Evolutionary conservation across 2,797 vertebrate species (phyloP).

Genomic region (Myiothlypis coronata): DNA sequence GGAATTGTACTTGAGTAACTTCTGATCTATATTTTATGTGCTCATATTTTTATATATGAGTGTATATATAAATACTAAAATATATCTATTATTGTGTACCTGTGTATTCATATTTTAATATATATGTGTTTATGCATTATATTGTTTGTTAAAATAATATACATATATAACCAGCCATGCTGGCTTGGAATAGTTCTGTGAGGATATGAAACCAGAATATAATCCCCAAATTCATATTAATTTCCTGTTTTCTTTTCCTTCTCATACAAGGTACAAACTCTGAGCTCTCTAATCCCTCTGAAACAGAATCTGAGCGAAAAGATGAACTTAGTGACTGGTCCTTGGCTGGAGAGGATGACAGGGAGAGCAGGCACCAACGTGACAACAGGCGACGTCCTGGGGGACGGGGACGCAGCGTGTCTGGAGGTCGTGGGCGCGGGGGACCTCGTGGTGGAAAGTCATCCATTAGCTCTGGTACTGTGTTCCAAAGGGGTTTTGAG

Average conservation of each 20-base stretch:
- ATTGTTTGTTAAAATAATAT: background rate
- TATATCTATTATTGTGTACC: background rate
- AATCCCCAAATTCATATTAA: background rate
- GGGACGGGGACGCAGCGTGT: slow-evolving; percentile 87
- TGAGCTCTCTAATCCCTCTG: slow-evolving; percentile 94
- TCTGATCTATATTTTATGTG: background rate
- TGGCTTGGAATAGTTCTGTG: background rate
- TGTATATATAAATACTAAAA: background rate
- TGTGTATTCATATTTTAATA: background rate
- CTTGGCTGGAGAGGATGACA: slow-evolving; percentile 89
- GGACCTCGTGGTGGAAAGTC: slow-evolving; percentile 83
- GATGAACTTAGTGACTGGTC: slow-evolving; percentile 98
- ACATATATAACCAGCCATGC: background rate
- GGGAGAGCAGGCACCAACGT: slow-evolving; percentile 79
- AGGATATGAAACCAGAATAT: background rate
- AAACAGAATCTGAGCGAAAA: slow-evolving; percentile 94
- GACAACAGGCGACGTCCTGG: slow-evolving; percentile 83
- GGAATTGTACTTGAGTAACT: background rate
- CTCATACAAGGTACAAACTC: slow-evolving; percentile 87
- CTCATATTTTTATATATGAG: background rate
- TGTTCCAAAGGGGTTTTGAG: background rate
- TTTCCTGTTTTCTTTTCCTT: slow-evolving; percentile 3
- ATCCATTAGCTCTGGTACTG: slow-evolving; percentile 88
- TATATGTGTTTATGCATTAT: background rate
- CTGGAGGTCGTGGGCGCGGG: slow-evolving; percentile 85